phyloP scores from a whole-genome alignment of 92 coral and sea anemone species.

The Ricordea florida region DNA sequence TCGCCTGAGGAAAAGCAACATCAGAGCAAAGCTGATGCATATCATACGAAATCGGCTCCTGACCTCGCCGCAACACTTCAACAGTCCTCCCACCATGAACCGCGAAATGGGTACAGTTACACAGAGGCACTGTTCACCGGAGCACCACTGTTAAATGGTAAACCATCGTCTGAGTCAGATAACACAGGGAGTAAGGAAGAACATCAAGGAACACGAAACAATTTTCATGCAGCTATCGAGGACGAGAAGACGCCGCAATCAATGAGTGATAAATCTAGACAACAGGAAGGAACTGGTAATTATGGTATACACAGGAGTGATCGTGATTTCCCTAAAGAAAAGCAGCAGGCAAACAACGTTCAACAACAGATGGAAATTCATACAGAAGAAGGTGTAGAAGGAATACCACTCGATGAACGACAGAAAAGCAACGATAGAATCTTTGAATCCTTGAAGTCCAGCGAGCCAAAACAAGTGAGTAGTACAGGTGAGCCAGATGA shows the following conservation, averaged over 20 bases:
- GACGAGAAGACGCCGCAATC: background rate
- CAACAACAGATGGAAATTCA: background rate
- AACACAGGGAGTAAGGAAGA: background rate
- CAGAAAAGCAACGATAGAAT: background rate
- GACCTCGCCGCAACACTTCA: slow-evolving; percentile 5
- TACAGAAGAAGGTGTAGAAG: slow-evolving; percentile 3
- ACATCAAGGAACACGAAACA: background rate
- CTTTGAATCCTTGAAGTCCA: background rate
- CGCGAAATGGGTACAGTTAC: slow-evolving; percentile 28
- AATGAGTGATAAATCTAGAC: too few relatives aligned
- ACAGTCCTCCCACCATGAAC: background rate
- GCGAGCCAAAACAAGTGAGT: background rate
- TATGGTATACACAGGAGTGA: too few relatives aligned
- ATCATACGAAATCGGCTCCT: background rate
- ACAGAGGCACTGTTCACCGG: slow-evolving; percentile 41
- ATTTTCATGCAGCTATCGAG: background rate
- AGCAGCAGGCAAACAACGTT: background rate
- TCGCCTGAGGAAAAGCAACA: background rate
- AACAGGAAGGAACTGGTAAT: too few relatives aligned
- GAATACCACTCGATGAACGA: background rate
- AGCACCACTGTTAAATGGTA: slow-evolving; percentile 18
- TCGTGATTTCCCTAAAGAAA: too few relatives aligned
- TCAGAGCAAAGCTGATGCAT: background rate
- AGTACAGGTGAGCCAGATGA: too few relatives aligned
- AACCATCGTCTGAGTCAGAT: background rate